Percentiles rank a stretch among this genome's conserved stretches.
Evolutionary conservation across 1,140 invertebrate species (phyloP).

Genomic region (Microplitis mediator): DNA sequence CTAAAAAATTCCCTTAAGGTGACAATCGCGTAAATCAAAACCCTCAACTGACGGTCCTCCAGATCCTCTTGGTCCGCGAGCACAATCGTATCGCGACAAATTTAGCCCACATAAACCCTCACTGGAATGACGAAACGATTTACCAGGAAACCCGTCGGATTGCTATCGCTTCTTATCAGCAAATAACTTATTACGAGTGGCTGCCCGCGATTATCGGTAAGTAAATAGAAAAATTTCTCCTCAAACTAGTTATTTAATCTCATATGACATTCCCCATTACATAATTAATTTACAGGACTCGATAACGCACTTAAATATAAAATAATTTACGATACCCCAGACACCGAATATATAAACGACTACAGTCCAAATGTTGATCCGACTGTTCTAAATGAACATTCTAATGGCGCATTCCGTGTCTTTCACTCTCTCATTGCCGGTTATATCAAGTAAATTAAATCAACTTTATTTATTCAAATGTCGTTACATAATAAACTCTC

Average conservation of each 20-base stretch:
- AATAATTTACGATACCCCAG: constrained; percentile 69
- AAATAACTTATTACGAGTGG: constrained; percentile 88
- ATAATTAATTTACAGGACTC: constrained; percentile 54
- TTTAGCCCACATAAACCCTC: constrained; percentile 78
- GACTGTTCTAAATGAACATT: constrained; percentile 82
- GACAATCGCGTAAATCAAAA: constrained; percentile 89
- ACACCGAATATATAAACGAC: constrained; percentile 74
- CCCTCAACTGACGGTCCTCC: constrained; percentile 78
- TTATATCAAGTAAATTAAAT: constrained; percentile 69
- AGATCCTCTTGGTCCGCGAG: constrained; percentile 84
- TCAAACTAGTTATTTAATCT: not conserved
- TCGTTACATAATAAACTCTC: not conserved
- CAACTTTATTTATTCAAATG: constrained; percentile 20
- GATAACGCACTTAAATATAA: constrained; percentile 74
- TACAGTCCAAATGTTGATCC: constrained; percentile 84
- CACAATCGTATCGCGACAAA: constrained; percentile 86
- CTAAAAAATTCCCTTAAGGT: constrained; percentile 61
- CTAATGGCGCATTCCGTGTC: constrained; percentile 85
- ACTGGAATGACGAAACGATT: constrained; percentile 84
- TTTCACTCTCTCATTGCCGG: constrained; percentile 86
- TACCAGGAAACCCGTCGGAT: constrained; percentile 89
- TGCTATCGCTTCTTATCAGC: constrained; percentile 77
- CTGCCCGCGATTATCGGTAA: constrained; percentile 79
- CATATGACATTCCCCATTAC: constrained; percentile 9
- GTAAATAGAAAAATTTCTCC: not conserved